A percentile compares a stretch with the other conserved stretches of the same genome.
Conservation (phyloP, 2,888 invertebrate genomes). For the Agriopis leucophaearia region DNA sequence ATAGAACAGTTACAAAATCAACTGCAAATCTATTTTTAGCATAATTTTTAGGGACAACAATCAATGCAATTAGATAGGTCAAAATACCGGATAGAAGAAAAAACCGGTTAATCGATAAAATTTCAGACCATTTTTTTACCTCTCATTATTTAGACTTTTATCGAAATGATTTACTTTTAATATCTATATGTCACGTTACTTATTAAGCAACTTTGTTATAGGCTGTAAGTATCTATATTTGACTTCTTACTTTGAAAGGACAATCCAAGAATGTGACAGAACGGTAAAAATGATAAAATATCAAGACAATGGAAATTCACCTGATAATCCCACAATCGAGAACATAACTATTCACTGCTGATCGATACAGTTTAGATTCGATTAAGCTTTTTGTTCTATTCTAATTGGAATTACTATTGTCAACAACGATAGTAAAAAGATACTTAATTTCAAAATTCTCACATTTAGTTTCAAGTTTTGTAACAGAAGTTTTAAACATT, state of each 20-base stretch:
- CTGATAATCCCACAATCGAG: constrained; percentile 38
- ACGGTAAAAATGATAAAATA: constrained; percentile 1
- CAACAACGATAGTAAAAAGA: no score
- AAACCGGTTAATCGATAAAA: neutral
- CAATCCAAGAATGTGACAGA: neutral
- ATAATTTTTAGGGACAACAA: neutral
- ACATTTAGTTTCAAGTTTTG: no score
- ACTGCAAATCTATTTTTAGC: neutral
- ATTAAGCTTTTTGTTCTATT: constrained; percentile 47
- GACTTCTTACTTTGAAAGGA: no score
- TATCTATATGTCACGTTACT: no score
- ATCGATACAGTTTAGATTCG: constrained; percentile 56
- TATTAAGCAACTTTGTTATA: no score
- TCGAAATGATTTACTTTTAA: no score
- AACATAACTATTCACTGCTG: constrained; percentile 49
- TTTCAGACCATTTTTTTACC: no score
- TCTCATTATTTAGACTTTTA: no score
- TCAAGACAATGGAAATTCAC: constrained; percentile 5
- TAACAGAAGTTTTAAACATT: no score
- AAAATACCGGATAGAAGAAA: neutral
- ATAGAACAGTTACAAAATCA: neutral
- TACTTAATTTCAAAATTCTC: no score
- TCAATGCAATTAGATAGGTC: neutral
- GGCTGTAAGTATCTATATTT: no score
- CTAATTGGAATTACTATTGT: constrained; percentile 18